Evolutionary conservation across 2,797 vertebrate genomes (phyloP), one percentile per base, ranked within the genome.

Genomic region (Pogonophryne albipinna): DNA sequence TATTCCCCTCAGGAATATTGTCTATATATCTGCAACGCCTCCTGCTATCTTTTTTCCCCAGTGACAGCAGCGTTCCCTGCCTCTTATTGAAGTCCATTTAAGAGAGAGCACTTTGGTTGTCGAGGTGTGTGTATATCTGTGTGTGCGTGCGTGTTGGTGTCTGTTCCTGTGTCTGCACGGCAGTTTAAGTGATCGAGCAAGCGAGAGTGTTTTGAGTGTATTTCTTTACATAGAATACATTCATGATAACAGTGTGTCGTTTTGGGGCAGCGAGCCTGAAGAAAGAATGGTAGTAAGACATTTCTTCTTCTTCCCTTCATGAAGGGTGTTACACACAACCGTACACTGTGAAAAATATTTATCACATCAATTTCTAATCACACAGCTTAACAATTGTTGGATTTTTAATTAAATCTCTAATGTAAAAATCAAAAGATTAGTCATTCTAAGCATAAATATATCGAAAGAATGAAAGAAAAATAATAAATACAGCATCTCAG

Each of bases 71-170:
- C 72, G 76, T 91, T 91, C 78, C 87, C 90, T 91, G 91, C 89
- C 86, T 91, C 84, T 91, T 89, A 91, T 93, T 92, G 91, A 92
- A 92, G 92, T 94, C 90, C 87, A 83, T 94, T 94, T 92, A 92
- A 92, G 91, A 94, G 92, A 95, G 94, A 95, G 95, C 95, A 95
- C 95, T 96, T 96, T 95, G 95, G 95, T 96, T 94, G 92, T 93
- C 85, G 90, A 93, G 83, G 87, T 91, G 89, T 92, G 85, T 88
- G 86, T 82, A 17, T 79, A 19, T 87, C 11, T 76, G 50, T 84
- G 56, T 84, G 75, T 78, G 52, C 82, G 45, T 74, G 20, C 3
- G 16, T 78, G 60, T 12, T 66, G 63, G 74, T 80, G 78, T 71
- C 51, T 85, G 76, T 69, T 83, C 61, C 65, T 76, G 77, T 85